phyloP scores from a whole-genome alignment of 2,888 invertebrate species.

The Panopea generosa region DNA sequence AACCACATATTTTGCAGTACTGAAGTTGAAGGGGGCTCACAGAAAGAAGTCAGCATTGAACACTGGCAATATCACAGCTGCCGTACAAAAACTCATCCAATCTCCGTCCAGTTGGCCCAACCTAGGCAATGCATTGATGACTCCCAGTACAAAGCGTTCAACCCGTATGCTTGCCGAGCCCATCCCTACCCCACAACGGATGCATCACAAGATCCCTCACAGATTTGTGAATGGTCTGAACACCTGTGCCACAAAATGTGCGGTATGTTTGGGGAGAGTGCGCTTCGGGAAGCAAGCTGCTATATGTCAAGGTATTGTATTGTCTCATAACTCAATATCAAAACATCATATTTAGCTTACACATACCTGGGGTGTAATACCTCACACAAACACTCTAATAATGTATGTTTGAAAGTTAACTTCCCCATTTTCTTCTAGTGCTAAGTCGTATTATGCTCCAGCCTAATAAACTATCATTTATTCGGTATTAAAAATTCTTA shows the following conservation, averaged over 20 bases:
- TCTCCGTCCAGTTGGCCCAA: slow-evolving; percentile 62
- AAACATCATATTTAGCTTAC: no score
- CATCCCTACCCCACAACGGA: slow-evolving; percentile 82
- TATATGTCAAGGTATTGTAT: slow-evolving; percentile 87
- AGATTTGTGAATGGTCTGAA: slow-evolving; percentile 87
- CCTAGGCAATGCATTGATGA: slow-evolving; percentile 53
- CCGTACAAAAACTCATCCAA: slow-evolving; percentile 66
- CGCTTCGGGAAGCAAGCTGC: slow-evolving; percentile 88
- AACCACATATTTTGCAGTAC: slow-evolving; percentile 67
- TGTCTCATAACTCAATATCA: no score
- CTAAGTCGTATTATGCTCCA: no score
- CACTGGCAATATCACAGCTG: slow-evolving; percentile 61
- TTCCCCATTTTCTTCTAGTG: no score
- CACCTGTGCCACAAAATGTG: slow-evolving; percentile 88
- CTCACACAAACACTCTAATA: no score
- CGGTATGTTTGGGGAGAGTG: slow-evolving; percentile 88
- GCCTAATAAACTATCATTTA: no score
- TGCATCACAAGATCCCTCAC: slow-evolving; percentile 89
- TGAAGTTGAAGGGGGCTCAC: slow-evolving; percentile 72
- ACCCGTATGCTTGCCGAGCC: slow-evolving; percentile 45
- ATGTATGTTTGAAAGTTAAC: no score
- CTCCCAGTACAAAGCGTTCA: slow-evolving; percentile 59
- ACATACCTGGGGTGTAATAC: no score
- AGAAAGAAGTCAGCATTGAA: slow-evolving; percentile 60
- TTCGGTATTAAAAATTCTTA: no score